phyloP scores from a whole-genome alignment of 2,888 invertebrate species.

The Idaea biselata region DNA sequence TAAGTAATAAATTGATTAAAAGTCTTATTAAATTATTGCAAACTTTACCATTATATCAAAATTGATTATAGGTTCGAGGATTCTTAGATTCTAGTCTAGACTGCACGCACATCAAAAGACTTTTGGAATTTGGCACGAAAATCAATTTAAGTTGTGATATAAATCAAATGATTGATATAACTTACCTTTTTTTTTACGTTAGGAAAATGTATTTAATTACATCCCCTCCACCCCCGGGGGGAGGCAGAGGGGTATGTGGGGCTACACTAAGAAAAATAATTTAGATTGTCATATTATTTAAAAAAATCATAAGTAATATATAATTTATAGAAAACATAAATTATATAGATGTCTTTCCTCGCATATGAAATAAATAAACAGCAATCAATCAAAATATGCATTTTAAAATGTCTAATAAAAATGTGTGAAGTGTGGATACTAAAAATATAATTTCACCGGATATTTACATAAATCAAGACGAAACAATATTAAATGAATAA shows the following conservation, averaged over 20 bases:
- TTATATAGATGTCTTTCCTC: not conserved
- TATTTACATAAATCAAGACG: not conserved
- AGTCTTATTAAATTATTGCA: not conserved
- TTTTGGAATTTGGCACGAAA: not conserved
- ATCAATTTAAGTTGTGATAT: not conserved
- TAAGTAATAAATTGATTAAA: not conserved
- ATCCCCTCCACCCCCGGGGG: no score
- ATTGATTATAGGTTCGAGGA: not conserved
- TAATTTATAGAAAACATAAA: not conserved
- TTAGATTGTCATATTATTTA: not conserved
- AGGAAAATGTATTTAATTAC: no score
- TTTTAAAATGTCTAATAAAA: not conserved
- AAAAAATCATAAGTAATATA: not conserved
- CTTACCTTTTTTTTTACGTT: no score
- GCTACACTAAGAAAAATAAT: no score
- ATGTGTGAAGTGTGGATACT: not conserved
- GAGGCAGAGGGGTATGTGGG: no score
- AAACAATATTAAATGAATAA: not conserved
- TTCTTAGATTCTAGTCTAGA: not conserved
- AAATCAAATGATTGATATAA: not conserved
- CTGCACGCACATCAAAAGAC: not conserved
- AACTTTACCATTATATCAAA: not conserved
- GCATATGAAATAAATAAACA: not conserved
- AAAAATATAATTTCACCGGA: conserved; percentile 3
- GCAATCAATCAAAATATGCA: conserved; percentile 10